These are phyloP conservation scores for Virgularia gustaviana DNA, from an alignment of 92 coral and sea anemone genomes.

Conservation along the genomic window DNA sequence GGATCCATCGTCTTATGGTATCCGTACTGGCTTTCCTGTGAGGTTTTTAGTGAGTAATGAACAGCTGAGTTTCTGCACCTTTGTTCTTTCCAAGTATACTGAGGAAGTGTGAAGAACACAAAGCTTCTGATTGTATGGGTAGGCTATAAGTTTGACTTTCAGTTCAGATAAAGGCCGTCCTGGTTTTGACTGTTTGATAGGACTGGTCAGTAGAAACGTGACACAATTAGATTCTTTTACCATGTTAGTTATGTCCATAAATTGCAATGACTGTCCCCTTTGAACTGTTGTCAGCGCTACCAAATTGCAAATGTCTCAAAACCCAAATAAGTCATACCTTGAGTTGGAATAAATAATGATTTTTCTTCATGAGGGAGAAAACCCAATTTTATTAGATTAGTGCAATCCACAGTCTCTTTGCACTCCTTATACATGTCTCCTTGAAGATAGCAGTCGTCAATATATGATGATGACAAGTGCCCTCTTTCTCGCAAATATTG, in stretches of 20 bases:
- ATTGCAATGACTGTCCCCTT: slow-evolving; percentile 43
- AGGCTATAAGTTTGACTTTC: slow-evolving; percentile 40
- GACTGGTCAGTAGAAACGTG: slow-evolving; percentile 32
- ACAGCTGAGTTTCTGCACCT: slow-evolving; percentile 41
- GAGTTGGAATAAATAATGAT: slow-evolving; percentile 51
- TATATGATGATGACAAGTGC: slow-evolving; percentile 45
- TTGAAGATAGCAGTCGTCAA: slow-evolving; percentile 54
- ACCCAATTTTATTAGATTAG: slow-evolving; percentile 38
- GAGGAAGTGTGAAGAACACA: slow-evolving; percentile 45
- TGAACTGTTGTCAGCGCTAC: slow-evolving; percentile 39
- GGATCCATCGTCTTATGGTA: slow-evolving; percentile 57
- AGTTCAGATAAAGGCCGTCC: slow-evolving; percentile 28
- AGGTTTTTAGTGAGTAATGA: slow-evolving; percentile 51
- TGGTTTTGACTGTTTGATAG: slow-evolving; percentile 56
- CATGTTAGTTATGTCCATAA: slow-evolving; percentile 41
- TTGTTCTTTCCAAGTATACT: slow-evolving; percentile 38
- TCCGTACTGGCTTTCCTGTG: slow-evolving; percentile 48
- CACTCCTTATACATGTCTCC: slow-evolving; percentile 58
- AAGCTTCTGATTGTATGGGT: slow-evolving; percentile 37
- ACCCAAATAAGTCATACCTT: slow-evolving; percentile 48
- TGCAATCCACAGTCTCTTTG: slow-evolving; percentile 41
- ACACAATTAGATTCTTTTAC: slow-evolving; percentile 25
- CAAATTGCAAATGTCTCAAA: slow-evolving; percentile 10
- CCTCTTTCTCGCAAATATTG: slow-evolving; percentile 32
- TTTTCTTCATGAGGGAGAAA: slow-evolving; percentile 55